A percentile compares a stretch with the other conserved stretches of the same genome.
phyloP scores from a whole-genome alignment of 2,797 vertebrate genomes.

The Nyctibius grandis region DNA sequence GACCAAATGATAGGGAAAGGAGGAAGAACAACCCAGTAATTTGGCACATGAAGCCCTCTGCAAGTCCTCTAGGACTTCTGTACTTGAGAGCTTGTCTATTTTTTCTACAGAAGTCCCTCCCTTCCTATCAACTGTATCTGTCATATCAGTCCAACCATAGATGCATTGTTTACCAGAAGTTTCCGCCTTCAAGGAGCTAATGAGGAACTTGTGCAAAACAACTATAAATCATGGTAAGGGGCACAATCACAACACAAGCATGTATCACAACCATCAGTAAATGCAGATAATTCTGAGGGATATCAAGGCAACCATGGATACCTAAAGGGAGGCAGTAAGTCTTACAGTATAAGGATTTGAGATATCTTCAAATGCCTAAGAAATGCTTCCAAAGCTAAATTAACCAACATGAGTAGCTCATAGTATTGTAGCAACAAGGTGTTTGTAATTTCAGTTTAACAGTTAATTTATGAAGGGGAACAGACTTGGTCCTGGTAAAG shows the following conservation, averaged over 20 bases:
- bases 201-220: neutral
- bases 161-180: neutral
- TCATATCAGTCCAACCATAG: neutral
- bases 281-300: neutral
- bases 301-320: neutral
- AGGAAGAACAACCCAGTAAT: neutral
- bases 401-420: neutral
- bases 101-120: neutral
- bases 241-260: neutral
- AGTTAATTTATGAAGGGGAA: neutral
- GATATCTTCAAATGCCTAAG: neutral
- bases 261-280: neutral
- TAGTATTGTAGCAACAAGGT: neutral
- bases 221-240: neutral
- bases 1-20: neutral
- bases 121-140: neutral
- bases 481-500: neutral
- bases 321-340: neutral
- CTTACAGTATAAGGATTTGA: neutral
- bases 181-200: neutral
- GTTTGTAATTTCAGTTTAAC: neutral
- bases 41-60: neutral
- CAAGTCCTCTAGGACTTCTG: neutral
- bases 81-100: neutral
- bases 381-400: neutral